A percentile compares a stretch with the other conserved stretches of the same genome.
phyloP scores from a whole-genome alignment of 2,797 vertebrate genomes.

The Aulostomus chinensis region DNA sequence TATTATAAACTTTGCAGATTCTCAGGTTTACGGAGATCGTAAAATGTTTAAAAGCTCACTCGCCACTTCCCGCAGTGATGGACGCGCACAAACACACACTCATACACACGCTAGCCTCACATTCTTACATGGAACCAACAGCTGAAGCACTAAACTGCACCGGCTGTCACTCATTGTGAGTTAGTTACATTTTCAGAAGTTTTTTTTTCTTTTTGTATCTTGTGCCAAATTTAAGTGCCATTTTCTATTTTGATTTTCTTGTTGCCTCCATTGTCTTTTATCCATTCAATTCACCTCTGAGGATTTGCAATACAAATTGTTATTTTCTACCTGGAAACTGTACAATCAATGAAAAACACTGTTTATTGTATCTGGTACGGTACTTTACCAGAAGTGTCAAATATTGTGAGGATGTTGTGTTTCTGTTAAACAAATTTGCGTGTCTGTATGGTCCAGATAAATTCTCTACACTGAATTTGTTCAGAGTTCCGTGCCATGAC shows the following conservation, averaged over 20 bases:
- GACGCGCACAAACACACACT: constrained; percentile 24
- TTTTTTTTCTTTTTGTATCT: constrained; percentile 45
- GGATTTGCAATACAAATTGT: constrained; percentile 59
- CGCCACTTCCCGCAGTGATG: constrained; percentile 19
- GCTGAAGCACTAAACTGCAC: constrained; percentile 28
- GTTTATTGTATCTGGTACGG: constrained; percentile 47
- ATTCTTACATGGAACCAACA: constrained; percentile 11
- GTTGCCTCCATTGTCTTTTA: constrained; percentile 29
- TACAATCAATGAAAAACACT: constrained; percentile 50
- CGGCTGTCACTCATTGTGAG: constrained; percentile 24
- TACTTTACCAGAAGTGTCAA: constrained; percentile 51
- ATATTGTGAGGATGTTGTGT: constrained; percentile 59
- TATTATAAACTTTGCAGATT: constrained; percentile 53
- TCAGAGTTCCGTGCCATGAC: constrained; percentile 77
- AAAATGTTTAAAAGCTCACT: constrained; percentile 59
- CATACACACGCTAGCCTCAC: no score
- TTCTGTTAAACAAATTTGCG: constrained; percentile 57
- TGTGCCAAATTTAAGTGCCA: constrained; percentile 72
- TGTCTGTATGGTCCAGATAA: constrained; percentile 49
- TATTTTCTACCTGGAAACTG: constrained; percentile 62
- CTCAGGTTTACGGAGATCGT: constrained; percentile 73
- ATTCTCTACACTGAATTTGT: constrained; percentile 53
- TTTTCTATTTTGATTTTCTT: constrained; percentile 37
- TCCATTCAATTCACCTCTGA: constrained; percentile 32
- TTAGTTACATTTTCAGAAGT: constrained; percentile 30